These are phyloP conservation scores for Drosophila antonietae DNA, from an alignment of 2,888 invertebrate genomes.

Conservation along the genomic window DNA sequence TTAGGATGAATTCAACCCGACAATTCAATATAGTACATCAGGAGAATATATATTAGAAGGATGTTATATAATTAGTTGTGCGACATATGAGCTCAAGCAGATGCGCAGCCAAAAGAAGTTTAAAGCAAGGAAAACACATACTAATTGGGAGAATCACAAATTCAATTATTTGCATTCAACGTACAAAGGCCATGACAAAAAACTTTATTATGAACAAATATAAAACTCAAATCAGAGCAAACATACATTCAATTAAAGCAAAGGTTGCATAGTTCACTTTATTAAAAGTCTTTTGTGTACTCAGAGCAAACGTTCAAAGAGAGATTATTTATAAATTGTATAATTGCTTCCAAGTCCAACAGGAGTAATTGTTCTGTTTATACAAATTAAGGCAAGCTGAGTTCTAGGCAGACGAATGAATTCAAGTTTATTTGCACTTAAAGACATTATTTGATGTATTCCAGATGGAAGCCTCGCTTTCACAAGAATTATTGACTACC, in stretches of 20 bases:
- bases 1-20: slow-evolving; percentile 37
- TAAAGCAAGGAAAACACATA: not conserved
- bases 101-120: not conserved
- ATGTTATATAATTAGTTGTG: not conserved
- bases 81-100: not conserved
- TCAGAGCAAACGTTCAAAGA: not conserved
- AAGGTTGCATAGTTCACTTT: not conserved
- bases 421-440: not conserved
- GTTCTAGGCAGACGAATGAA: not conserved
- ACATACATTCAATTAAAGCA: not conserved
- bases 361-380: no score
- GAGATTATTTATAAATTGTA: not conserved
- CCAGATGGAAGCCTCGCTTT: no score
- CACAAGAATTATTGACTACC: no score
- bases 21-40: not conserved
- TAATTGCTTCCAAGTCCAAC: not conserved
- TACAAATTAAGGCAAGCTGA: not conserved
- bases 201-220: not conserved
- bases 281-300: not conserved
- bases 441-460: no score
- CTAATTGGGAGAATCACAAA: no score
- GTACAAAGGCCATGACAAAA: not conserved
- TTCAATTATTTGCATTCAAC: not conserved
- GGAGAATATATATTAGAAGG: not conserved
- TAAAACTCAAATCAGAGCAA: not conserved